These are phyloP conservation scores for Platygyra sinensis DNA, from an alignment of 64 coral and sea anemone genomes.

Conservation along the genomic window DNA sequence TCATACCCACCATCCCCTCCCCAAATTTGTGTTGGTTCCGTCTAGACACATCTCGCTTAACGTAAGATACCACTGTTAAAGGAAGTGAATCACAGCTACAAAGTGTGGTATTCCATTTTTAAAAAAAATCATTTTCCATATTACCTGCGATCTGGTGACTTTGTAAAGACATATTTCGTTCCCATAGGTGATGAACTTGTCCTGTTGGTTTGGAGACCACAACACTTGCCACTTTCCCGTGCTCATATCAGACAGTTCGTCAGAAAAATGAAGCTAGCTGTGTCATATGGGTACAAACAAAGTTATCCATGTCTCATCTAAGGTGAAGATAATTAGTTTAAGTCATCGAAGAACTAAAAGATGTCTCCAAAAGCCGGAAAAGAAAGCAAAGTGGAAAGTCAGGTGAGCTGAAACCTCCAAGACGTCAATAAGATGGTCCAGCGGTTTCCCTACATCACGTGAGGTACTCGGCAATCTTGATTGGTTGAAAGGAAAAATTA, in stretches of 20 bases:
- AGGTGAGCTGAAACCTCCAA: no score
- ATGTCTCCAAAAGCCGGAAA: no score
- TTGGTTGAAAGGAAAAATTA: conserved; percentile 23
- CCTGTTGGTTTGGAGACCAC: conserved; percentile 78
- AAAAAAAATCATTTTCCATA: neutral
- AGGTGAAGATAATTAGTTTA: neutral
- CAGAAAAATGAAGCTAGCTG: neutral
- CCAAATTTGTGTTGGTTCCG: neutral
- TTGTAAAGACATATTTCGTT: conserved; percentile 92
- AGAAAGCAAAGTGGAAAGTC: no score
- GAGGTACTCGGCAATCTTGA: neutral
- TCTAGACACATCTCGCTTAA: neutral
- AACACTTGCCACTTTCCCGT: conserved; percentile 75
- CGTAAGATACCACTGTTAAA: no score
- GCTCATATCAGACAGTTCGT: conserved; percentile 8
- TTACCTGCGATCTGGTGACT: conserved; percentile 40
- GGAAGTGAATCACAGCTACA: no score
- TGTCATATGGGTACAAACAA: neutral
- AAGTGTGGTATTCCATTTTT: no score
- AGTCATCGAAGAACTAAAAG: neutral
- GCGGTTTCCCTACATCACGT: neutral
- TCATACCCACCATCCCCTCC: neutral
- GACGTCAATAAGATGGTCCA: no score
- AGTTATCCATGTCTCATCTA: neutral
- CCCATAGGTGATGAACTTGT: conserved; percentile 87